phyloP scores from a whole-genome alignment of 1,140 invertebrate species.

The Sitobion miscanthi region DNA sequence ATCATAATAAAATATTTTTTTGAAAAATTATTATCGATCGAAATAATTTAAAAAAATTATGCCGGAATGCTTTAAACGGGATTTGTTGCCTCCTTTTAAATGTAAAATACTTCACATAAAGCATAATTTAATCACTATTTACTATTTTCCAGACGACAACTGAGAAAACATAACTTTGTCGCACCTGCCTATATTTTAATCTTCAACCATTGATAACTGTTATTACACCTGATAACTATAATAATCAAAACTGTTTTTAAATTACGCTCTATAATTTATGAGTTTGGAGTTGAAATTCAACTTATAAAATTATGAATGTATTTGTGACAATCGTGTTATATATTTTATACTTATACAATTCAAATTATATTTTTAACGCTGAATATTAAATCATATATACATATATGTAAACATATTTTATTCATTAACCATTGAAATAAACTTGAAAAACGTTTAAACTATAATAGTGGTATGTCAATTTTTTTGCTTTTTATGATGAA shows the following conservation, averaged over 20 bases:
- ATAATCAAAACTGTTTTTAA: not conserved
- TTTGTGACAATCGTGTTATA: not conserved
- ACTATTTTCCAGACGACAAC: too few species aligned
- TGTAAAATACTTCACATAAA: too few species aligned
- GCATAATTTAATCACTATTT: too few species aligned
- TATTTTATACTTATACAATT: not conserved
- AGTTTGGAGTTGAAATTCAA: not conserved
- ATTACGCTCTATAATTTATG: not conserved
- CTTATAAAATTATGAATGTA: not conserved
- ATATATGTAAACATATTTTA: not conserved
- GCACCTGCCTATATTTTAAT: too few species aligned
- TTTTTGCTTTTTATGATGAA: not conserved
- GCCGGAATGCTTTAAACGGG: too few species aligned
- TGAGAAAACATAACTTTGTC: too few species aligned
- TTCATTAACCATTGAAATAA: not conserved
- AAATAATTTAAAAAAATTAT: not conserved
- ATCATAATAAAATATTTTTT: not conserved
- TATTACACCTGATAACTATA: not conserved
- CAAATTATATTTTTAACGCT: too few species aligned
- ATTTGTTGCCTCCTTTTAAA: not conserved
- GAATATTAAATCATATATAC: not conserved
- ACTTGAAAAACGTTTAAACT: too few species aligned
- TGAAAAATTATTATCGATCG: not conserved
- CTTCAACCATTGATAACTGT: too few species aligned
- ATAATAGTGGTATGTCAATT: too few species aligned